phyloP scores from a whole-genome alignment of 2,888 invertebrate species.

The Drosophila cognata region DNA sequence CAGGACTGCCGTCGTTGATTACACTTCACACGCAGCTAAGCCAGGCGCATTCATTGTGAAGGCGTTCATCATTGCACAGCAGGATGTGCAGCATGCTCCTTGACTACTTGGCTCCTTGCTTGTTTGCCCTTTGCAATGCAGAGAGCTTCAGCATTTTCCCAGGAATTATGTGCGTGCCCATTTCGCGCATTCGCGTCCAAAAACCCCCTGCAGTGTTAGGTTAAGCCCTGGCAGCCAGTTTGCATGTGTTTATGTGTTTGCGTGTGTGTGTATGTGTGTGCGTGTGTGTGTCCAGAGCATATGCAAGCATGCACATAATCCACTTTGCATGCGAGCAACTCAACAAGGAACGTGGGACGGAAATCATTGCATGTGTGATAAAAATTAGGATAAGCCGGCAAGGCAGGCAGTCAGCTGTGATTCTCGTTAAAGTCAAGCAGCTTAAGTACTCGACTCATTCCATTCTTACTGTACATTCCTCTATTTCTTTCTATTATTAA shows the following conservation, averaged over 20 bases:
- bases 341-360: slow-evolving; percentile 33
- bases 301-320: slow-evolving; percentile 67
- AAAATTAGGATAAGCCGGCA: slow-evolving; percentile 61
- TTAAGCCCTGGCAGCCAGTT: slow-evolving; percentile 21
- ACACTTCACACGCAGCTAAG: slow-evolving; percentile 75
- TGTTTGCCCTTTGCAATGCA: slow-evolving; percentile 35
- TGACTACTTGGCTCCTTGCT: background rate
- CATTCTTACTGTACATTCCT: background rate
- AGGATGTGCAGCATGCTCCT: slow-evolving; percentile 50
- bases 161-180: slow-evolving; percentile 76
- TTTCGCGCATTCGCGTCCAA: slow-evolving; percentile 29
- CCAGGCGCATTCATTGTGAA: slow-evolving; percentile 62
- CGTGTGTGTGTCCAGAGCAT: slow-evolving; percentile 31
- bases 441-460: slow-evolving; percentile 44
- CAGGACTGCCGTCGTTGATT: slow-evolving; percentile 68
- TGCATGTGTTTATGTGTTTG: background rate
- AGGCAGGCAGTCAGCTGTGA: slow-evolving; percentile 41
- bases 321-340: slow-evolving; percentile 74
- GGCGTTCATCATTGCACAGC: slow-evolving; percentile 53
- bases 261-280: background rate
- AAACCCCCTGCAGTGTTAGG: slow-evolving; percentile 34
- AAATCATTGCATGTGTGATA: slow-evolving; percentile 62
- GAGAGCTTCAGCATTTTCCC: slow-evolving; percentile 24
- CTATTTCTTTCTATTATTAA: background rate
- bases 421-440: slow-evolving; percentile 51